phyloP scores from a whole-genome alignment of 2,888 invertebrate species.

The Drosophila maculinotata region DNA sequence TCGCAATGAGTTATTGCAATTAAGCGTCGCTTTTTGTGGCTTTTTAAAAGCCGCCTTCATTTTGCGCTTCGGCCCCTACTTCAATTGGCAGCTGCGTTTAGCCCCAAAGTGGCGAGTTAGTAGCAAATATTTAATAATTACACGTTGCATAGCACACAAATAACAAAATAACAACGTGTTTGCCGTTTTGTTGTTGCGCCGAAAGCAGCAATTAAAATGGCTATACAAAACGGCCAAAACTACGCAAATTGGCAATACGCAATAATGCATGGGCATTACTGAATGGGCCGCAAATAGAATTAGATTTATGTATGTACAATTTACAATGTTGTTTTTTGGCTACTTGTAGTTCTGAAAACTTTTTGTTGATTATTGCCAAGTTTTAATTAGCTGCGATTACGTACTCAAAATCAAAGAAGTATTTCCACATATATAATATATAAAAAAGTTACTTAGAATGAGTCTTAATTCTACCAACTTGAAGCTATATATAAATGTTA shows the following conservation, averaged over 20 bases:
- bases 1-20: constrained; percentile 78
- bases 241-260: constrained; percentile 41
- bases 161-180: constrained; percentile 39
- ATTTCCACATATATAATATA: no score
- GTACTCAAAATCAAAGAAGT: no score
- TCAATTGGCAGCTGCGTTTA: constrained; percentile 53
- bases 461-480: neutral
- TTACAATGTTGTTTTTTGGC: neutral
- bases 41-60: constrained; percentile 67
- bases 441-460: no score
- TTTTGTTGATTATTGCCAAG: constrained; percentile 3
- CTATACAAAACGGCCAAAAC: constrained; percentile 14
- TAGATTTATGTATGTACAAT: constrained; percentile 12
- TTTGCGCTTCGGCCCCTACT: constrained; percentile 3
- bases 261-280: constrained; percentile 11
- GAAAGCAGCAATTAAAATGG: constrained; percentile 44
- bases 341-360: constrained; percentile 7
- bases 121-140: constrained; percentile 73
- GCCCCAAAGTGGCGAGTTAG: constrained; percentile 61
- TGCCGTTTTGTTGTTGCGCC: constrained; percentile 32
- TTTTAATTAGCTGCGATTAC: constrained; percentile 40
- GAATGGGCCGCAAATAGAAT: constrained; percentile 16
- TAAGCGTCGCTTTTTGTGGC: constrained; percentile 70
- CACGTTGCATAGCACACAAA: constrained; percentile 28
- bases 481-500: no score